Percentiles rank a stretch among this genome's conserved stretches.
phyloP scores from a whole-genome alignment of 2,888 invertebrate species.

The Ecliptopera silaceata region DNA sequence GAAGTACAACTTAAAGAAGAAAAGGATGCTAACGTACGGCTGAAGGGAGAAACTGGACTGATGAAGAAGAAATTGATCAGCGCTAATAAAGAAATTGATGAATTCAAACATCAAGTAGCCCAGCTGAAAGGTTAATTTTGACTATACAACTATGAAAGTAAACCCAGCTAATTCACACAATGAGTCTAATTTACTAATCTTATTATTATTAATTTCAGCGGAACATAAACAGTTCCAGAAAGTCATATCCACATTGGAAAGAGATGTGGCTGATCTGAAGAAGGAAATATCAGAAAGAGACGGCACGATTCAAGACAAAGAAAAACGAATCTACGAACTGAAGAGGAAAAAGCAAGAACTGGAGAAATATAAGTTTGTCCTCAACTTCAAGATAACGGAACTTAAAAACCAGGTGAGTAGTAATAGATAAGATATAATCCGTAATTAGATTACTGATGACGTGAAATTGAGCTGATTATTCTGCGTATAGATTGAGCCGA shows the following conservation, averaged over 20 bases:
- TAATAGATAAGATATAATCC: constrained; percentile 10
- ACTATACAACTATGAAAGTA: no score
- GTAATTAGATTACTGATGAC: background rate
- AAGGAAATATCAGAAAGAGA: constrained; percentile 94
- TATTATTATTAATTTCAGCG: constrained; percentile 45
- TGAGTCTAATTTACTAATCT: background rate
- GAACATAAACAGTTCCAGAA: constrained; percentile 89
- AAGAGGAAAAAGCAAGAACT: constrained; percentile 93
- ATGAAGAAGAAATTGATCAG: constrained; percentile 90
- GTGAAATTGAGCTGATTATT: constrained; percentile 9
- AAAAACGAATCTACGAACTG: constrained; percentile 91
- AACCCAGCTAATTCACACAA: background rate
- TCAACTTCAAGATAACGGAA: constrained; percentile 95
- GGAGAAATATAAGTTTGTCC: constrained; percentile 95
- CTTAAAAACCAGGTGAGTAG: constrained; percentile 86
- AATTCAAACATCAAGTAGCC: constrained; percentile 85
- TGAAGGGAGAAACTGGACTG: constrained; percentile 93
- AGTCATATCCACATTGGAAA: constrained; percentile 88
- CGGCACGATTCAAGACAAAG: constrained; percentile 92
- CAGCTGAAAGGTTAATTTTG: constrained; percentile 76
- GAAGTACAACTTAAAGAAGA: constrained; percentile 88
- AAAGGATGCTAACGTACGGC: constrained; percentile 88
- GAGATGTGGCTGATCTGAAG: constrained; percentile 90
- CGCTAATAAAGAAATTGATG: constrained; percentile 88
- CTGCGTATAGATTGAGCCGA: constrained; percentile 88